Conservation (phyloP, 2,888 invertebrate species). For the Noctua fimbriata region DNA sequence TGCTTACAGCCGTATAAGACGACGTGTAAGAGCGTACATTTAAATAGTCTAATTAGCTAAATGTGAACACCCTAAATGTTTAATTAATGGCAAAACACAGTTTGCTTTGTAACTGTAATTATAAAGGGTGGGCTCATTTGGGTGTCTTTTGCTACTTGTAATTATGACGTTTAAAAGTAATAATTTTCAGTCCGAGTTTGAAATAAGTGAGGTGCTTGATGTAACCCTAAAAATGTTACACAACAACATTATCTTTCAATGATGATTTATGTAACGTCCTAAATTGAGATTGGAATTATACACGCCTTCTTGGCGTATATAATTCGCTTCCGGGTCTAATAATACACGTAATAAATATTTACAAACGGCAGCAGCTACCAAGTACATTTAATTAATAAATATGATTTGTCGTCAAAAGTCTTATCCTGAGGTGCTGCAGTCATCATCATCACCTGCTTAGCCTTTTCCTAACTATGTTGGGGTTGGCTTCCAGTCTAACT, state of each 20-base stretch:
- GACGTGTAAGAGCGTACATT: background rate
- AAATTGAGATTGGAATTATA: background rate
- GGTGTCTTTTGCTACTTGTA: background rate
- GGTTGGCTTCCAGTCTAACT: too few relatives aligned
- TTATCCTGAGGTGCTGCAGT: too few relatives aligned
- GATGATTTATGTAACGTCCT: too few relatives aligned
- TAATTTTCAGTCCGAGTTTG: background rate
- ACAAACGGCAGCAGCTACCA: background rate
- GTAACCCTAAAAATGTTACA: background rate
- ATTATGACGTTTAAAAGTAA: background rate
- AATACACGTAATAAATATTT: conserved; percentile 10
- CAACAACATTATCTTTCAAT: background rate
- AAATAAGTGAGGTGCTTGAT: background rate
- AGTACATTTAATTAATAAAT: background rate
- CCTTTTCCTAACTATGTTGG: too few relatives aligned
- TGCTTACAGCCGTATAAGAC: too few relatives aligned
- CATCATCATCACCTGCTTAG: too few relatives aligned
- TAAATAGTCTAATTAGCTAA: background rate
- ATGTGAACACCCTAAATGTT: background rate
- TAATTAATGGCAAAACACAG: background rate
- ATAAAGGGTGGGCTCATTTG: conserved; percentile 1
- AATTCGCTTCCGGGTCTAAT: background rate
- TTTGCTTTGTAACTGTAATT: conserved; percentile 12
- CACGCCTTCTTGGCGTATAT: background rate
- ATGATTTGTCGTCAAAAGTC: background rate